Percentiles rank a stretch among this genome's conserved stretches.
Evolutionary conservation across 2,888 invertebrate genomes (phyloP).

Genomic region (Xestia xanthographa): DNA sequence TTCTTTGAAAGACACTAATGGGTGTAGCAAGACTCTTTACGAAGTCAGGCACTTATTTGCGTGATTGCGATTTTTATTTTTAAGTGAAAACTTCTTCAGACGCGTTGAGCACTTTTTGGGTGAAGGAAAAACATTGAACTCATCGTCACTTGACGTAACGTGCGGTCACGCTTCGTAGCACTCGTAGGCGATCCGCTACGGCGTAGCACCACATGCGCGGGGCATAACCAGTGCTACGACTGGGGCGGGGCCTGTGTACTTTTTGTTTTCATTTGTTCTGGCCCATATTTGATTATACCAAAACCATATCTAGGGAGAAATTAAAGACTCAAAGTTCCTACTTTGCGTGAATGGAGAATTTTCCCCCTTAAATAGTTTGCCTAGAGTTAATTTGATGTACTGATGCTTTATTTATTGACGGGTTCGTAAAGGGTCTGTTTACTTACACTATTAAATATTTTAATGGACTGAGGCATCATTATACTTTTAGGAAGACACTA

Average conservation of each 20-base stretch:
- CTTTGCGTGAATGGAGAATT: background rate
- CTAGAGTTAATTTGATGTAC: background rate
- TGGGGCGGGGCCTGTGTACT: too few relatives aligned
- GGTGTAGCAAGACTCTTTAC: background rate
- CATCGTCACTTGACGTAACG: too few relatives aligned
- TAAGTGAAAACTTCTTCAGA: too few relatives aligned
- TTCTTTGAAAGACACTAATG: background rate
- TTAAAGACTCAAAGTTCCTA: background rate
- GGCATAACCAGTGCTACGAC: too few relatives aligned
- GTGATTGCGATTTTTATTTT: background rate
- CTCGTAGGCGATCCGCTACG: too few relatives aligned
- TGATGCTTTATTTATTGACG: background rate
- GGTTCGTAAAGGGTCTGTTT: too few relatives aligned
- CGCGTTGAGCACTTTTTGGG: too few relatives aligned
- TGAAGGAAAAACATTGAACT: too few relatives aligned
- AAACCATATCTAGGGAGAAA: too few relatives aligned
- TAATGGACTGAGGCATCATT: background rate
- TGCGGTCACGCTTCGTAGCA: too few relatives aligned
- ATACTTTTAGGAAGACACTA: background rate
- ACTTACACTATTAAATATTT: slow-evolving; percentile 1
- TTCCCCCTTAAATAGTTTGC: too few relatives aligned
- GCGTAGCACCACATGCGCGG: too few relatives aligned
- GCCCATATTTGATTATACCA: background rate
- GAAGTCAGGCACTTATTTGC: background rate
- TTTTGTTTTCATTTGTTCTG: background rate